Base-by-base conservation (phyloP, 2,888 invertebrate genomes). In the Idaea aversata region DNA sequence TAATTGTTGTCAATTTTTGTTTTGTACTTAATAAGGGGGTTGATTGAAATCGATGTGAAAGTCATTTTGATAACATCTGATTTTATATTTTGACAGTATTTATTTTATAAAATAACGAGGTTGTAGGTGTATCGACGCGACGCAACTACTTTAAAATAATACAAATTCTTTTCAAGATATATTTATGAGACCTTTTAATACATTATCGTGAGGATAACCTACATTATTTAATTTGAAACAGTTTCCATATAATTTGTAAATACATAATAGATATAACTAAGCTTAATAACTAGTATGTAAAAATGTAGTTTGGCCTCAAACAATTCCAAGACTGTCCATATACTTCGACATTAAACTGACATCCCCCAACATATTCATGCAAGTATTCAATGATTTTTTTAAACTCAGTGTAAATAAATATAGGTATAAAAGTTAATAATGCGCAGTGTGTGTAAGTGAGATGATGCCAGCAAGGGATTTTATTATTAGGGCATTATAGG, bases 401-500 rank as follows among this genome's bases (percentile, higher is more conserved):
- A 62, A 60, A 61, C 61, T 60, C 35, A 61, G 25, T 57, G 59
- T 59, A 61, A 66, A 66, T 66, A 66, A 59, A 61, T 63, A 58
- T 47, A 59, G 59, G 47, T 47, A 10, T 47, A 47, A 61, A 61
- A 61, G 34, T 61, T 61, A 61, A 47, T 47, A 47, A 47, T 47
- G 47, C 47, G 47, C 47, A 64, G 64, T 25, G 62, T 61, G 64
- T 66, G 59, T 62, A 64, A 67, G 69, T 65, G 64, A 64, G 65
- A 60, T 60, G 69, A 63, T 67, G 65, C 70, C 71, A 72, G 70
- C 71, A 70, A 73, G 79, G 78, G 82, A 83, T 83, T 85, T 85
- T 85, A 84, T 84, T 85, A 85, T 84, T 82, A 78, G 75, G 75
- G 81, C 72, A 83, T 85, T 83, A 84, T 68, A 73, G 77, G 76